Conservation (phyloP, 2,797 vertebrate species). For the Apogon hyalosoma region DNA sequence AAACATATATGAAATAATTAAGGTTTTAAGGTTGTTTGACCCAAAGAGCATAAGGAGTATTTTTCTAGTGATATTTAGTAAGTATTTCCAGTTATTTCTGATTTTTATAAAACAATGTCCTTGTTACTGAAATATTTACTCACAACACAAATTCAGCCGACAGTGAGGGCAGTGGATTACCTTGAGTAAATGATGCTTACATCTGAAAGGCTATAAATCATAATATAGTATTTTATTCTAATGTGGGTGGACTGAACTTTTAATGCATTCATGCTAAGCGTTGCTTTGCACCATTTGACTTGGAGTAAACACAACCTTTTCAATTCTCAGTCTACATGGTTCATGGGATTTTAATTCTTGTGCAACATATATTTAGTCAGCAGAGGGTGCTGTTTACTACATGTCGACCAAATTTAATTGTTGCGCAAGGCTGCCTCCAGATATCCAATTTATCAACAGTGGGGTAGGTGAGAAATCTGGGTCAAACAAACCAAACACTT, state of each 20-base stretch:
- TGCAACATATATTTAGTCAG: slow-evolving; percentile 39
- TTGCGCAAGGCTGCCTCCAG: slow-evolving; percentile 69
- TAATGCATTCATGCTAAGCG: background rate
- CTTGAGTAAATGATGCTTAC: background rate
- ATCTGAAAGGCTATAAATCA: too few species aligned
- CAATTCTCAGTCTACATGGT: slow-evolving; percentile 2
- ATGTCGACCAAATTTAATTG: slow-evolving; percentile 53
- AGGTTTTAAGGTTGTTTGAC: too few species aligned
- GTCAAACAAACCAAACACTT: slow-evolving; percentile 81
- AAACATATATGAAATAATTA: too few species aligned
- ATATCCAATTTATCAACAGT: slow-evolving; percentile 78
- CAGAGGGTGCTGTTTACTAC: slow-evolving; percentile 76
- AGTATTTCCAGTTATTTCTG: too few species aligned
- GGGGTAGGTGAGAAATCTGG: slow-evolving; percentile 81
- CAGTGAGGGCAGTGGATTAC: background rate
- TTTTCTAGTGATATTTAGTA: too few species aligned
- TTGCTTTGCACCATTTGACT: background rate
- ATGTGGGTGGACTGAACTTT: background rate
- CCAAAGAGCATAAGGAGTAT: too few species aligned
- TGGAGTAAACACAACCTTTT: slow-evolving; percentile 8
- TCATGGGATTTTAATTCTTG: slow-evolving; percentile 22
- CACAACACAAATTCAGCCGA: background rate
- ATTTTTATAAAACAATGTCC: too few species aligned
- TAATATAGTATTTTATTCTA: too few species aligned
- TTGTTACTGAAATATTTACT: background rate